Conservation (phyloP, 2,797 vertebrate species). For the Petrocephalus schoutedeni region DNA sequence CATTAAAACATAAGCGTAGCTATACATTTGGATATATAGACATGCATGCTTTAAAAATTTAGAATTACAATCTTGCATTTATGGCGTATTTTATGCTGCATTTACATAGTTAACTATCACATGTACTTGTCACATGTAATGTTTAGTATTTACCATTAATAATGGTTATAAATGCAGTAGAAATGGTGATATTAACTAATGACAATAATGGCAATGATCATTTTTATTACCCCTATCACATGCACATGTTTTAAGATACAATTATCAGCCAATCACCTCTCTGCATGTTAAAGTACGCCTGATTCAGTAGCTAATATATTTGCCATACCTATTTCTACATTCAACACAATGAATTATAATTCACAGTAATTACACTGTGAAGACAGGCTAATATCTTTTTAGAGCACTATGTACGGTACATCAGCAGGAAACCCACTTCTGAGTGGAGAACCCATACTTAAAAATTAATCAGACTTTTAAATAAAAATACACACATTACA, state of each 20-base stretch:
- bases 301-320: neutral
- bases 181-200: neutral
- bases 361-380: neutral
- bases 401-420: conserved; percentile 72
- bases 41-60: neutral
- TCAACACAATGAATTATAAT: neutral
- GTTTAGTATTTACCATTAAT: neutral
- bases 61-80: neutral
- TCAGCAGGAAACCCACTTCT: conserved; percentile 59
- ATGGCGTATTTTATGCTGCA: neutral
- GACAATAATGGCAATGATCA: neutral
- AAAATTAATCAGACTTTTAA: conserved; percentile 29
- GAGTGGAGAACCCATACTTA: conserved; percentile 40
- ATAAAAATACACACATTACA: conserved; percentile 30
- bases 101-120: neutral
- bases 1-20: neutral
- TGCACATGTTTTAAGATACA: neutral
- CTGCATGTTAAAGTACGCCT: neutral
- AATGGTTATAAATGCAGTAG: neutral
- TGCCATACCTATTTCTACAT: neutral
- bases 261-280: neutral
- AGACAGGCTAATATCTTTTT: conserved; percentile 52
- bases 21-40: neutral
- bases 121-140: neutral
- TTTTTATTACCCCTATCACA: too few species aligned